Evolutionary conservation across 2,888 invertebrate species (phyloP).

Genomic region (Neoscelio sp.): DNA sequence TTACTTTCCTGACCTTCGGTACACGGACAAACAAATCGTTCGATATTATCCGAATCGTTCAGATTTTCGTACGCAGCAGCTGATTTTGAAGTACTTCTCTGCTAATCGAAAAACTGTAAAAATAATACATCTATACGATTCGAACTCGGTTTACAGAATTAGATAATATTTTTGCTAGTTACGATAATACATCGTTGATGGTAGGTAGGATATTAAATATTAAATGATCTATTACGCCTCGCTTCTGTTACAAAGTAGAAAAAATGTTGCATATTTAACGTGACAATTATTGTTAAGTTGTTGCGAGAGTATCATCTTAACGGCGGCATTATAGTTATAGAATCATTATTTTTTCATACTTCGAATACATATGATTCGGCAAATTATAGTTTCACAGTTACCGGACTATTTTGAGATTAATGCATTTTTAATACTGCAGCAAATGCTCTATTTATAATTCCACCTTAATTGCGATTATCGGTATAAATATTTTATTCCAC

Average conservation of each 20-base stretch:
- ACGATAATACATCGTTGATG: too few relatives aligned
- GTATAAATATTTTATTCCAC: too few relatives aligned
- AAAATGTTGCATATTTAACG: not conserved
- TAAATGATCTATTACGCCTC: too few relatives aligned
- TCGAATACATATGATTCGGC: not conserved
- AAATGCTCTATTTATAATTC: not conserved
- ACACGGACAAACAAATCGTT: constrained; percentile 38
- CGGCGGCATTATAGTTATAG: not conserved
- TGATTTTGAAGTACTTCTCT: not conserved
- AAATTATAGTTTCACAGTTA: not conserved
- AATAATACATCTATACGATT: too few relatives aligned
- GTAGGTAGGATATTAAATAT: too few relatives aligned
- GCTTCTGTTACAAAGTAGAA: not conserved
- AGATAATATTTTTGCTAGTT: too few relatives aligned
- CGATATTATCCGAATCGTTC: constrained; percentile 14
- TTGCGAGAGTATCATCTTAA: too few relatives aligned
- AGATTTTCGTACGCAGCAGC: not conserved
- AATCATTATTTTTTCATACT: not conserved
- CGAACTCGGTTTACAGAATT: too few relatives aligned
- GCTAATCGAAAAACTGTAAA: not conserved
- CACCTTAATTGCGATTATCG: too few relatives aligned
- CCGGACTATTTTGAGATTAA: not conserved
- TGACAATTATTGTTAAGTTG: not conserved
- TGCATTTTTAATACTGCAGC: not conserved
- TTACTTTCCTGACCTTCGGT: constrained; percentile 48